These are phyloP conservation scores for Epicauta chinensis DNA, from an alignment of 1,140 invertebrate species.

Conservation along the genomic window DNA sequence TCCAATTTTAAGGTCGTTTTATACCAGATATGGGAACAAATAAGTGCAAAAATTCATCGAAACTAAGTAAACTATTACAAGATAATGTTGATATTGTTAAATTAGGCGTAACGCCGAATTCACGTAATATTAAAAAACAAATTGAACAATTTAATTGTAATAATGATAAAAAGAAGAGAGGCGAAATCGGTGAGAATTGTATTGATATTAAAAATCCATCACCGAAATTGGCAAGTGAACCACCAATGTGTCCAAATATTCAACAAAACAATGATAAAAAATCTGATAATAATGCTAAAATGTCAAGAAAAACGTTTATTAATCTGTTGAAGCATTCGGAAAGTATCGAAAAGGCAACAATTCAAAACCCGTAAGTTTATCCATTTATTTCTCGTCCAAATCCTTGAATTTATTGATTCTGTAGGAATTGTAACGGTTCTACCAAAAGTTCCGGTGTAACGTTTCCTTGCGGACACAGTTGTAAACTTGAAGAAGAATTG, in stretches of 20 bases:
- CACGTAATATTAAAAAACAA: slow-evolving; percentile 1
- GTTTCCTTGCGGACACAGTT: slow-evolving; percentile 11
- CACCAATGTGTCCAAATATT: slow-evolving; percentile 2
- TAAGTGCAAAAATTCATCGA: slow-evolving; percentile 6
- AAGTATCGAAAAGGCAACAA: not conserved
- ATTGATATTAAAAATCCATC: not conserved
- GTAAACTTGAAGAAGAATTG: slow-evolving; percentile 18
- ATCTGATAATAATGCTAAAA: slow-evolving; percentile 3
- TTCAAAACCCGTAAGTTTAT: slow-evolving; percentile 7
- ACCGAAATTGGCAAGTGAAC: slow-evolving; percentile 9
- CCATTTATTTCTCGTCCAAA: not conserved
- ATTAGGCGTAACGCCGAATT: slow-evolving; percentile 6
- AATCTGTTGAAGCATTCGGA: slow-evolving; percentile 6
- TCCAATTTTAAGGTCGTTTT: slow-evolving; percentile 1
- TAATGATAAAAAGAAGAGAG: not conserved
- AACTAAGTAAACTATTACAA: not conserved
- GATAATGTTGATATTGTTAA: slow-evolving; percentile 7
- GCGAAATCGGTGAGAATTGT: slow-evolving; percentile 2
- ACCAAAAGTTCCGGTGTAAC: slow-evolving; percentile 4
- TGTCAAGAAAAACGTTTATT: slow-evolving; percentile 8
- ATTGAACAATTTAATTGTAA: too few species aligned
- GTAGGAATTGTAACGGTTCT: not conserved
- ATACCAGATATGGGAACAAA: not conserved
- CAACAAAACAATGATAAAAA: slow-evolving; percentile 3
- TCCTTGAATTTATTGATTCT: not conserved